Percentiles rank a stretch among this genome's conserved stretches.
These are phyloP conservation scores for Bombus haemorrhoidalis DNA, from an alignment of 1,140 invertebrate species.

Conservation along the genomic window DNA sequence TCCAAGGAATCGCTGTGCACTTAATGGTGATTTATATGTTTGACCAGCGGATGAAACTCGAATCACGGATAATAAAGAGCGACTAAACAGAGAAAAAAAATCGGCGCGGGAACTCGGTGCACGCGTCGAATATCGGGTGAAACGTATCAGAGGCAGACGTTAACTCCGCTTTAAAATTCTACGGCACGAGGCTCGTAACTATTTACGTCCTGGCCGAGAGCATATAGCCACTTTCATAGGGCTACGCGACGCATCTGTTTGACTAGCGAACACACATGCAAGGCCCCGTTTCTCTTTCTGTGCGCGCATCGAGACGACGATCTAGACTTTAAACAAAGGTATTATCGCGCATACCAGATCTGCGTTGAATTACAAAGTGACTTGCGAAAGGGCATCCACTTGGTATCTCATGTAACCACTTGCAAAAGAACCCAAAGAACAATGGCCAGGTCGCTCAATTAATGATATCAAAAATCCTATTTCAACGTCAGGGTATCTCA, in stretches of 20 bases:
- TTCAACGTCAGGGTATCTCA: background rate
- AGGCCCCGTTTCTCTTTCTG: slow-evolving; percentile 34
- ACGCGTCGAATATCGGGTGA: slow-evolving; percentile 3
- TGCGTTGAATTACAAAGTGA: slow-evolving; percentile 52
- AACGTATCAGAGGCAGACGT: slow-evolving; percentile 12
- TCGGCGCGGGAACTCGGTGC: background rate
- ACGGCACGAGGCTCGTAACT: slow-evolving; percentile 35
- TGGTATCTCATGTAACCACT: slow-evolving; percentile 4
- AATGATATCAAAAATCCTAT: slow-evolving; percentile 40
- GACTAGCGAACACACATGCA: slow-evolving; percentile 10
- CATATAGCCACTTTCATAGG: slow-evolving; percentile 38
- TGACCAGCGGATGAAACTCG: background rate
- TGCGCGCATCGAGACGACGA: slow-evolving; percentile 26
- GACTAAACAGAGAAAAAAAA: background rate
- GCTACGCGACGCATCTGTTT: slow-evolving; percentile 31
- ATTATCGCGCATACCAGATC: slow-evolving; percentile 52
- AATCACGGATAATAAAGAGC: background rate
- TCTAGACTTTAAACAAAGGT: slow-evolving; percentile 46
- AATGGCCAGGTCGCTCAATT: slow-evolving; percentile 22
- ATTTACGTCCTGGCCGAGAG: slow-evolving; percentile 47
- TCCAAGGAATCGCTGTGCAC: background rate
- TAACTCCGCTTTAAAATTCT: slow-evolving; percentile 45
- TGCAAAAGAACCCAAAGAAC: slow-evolving; percentile 49
- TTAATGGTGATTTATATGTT: background rate
- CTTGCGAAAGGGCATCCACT: slow-evolving; percentile 47